These are phyloP conservation scores for Lagopus muta DNA, from an alignment of 2,113 vertebrate species.

Conservation along the genomic window DNA sequence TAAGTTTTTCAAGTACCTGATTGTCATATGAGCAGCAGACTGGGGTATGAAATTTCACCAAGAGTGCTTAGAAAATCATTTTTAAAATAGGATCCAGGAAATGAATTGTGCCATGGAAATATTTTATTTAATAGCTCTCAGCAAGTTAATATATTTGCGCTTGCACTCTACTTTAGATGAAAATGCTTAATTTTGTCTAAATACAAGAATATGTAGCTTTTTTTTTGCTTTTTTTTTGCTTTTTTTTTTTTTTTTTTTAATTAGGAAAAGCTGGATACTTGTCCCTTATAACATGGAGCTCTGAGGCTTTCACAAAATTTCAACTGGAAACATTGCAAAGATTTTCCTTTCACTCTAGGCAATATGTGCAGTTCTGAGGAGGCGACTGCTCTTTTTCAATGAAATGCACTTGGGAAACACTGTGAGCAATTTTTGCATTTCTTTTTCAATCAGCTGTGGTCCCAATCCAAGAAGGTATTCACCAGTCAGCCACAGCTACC, in stretches of 20 bases:
- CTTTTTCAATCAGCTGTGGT: neutral
- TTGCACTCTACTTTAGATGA: neutral
- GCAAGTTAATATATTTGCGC: neutral
- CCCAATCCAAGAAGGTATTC: neutral
- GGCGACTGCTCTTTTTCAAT: neutral
- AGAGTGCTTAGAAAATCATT: neutral
- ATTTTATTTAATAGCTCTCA: neutral
- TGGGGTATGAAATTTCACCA: neutral
- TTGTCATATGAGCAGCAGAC: neutral
- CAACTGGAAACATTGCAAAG: neutral
- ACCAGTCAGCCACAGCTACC: neutral
- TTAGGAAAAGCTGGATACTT: neutral
- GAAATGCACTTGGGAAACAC: neutral
- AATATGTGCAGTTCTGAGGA: neutral
- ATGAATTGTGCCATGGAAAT: neutral
- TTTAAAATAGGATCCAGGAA: neutral
- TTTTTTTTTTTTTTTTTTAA: neutral
- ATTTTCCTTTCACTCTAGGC: neutral
- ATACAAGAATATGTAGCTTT: neutral
- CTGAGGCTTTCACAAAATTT: neutral
- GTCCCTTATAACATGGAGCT: neutral
- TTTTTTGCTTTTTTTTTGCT: neutral
- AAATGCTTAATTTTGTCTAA: neutral
- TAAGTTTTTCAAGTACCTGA: neutral
- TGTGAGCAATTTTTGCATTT: neutral